A percentile compares a stretch with the other conserved stretches of the same genome.
Evolutionary conservation across 30 jellyfish, hydroid and myxozoan species (phyloP).

Genomic region (Pelagia noctiluca): DNA sequence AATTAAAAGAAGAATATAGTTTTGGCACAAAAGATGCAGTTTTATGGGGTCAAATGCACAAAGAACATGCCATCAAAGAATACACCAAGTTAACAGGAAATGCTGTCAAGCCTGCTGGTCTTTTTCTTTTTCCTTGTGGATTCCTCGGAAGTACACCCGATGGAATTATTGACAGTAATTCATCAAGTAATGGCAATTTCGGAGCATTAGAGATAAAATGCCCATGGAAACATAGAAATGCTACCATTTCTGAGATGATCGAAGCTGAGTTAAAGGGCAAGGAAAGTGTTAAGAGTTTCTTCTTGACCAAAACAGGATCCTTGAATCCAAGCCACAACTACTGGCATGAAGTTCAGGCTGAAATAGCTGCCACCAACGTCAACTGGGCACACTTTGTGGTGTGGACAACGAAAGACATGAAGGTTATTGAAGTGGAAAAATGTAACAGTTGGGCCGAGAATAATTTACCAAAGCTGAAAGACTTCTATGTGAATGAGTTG

Average conservation of each 20-base stretch:
- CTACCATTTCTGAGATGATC: slow-evolving; percentile 11
- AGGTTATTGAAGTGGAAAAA: slow-evolving; percentile 23
- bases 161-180: slow-evolving; percentile 2
- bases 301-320: background rate
- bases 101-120: slow-evolving; percentile 12
- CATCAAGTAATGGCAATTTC: background rate
- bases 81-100: background rate
- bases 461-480: background rate
- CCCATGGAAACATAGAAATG: slow-evolving; percentile 40
- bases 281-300: background rate
- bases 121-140: slow-evolving; percentile 27
- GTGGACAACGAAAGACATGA: slow-evolving; percentile 24
- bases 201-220: slow-evolving; percentile 41
- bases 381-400: slow-evolving; percentile 63
- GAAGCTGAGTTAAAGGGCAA: slow-evolving; percentile 10
- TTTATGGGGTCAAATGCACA: slow-evolving; percentile 56
- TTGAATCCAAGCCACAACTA: slow-evolving; percentile 12
- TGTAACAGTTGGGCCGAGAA: background rate
- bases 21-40: slow-evolving; percentile 24
- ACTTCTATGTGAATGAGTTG: background rate
- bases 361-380: slow-evolving; percentile 46
- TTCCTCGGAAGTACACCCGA: slow-evolving; percentile 22
- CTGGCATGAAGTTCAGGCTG: slow-evolving; percentile 52
- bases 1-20: slow-evolving; percentile 31
- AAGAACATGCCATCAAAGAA: slow-evolving; percentile 17